Evolutionary conservation across 2,797 vertebrate species (phyloP), one percentile per base, ranked within the genome.

Genomic region (Crypturellus tataupa): DNA sequence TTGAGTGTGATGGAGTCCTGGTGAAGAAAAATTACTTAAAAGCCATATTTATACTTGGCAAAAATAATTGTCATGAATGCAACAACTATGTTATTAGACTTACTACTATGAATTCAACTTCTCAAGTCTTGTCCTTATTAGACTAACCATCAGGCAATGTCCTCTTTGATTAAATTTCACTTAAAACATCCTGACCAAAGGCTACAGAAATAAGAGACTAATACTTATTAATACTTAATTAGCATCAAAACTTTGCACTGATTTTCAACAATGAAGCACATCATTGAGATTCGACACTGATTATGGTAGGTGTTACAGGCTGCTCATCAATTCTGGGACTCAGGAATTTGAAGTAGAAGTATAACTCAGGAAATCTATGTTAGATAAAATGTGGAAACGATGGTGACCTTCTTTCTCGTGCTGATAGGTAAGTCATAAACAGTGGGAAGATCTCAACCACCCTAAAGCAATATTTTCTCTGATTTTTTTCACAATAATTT

Each of bases 251-350:
- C 4, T 35, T 24, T 6, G 33, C 31, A n/a, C 21, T 18, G 10
- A 56, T 42, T 72, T 56, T 56, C 31, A 71, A 29, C 31, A 62
- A 7, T 13, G 9, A 68, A 75, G 8, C 4, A 27, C 37, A 39
- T 39, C 9, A n/a, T 0, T 0, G 10, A 62, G 62, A 56, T 44
- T 68, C 15, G 7, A 37, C 5, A 3, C 19, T 62, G 19, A 44
- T 63, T 68, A 73, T 5, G 3, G 17, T 63, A 64, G 68, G 13
- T 3, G 42, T 13, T 53, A 58, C 23, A 62, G 21, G 12, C 9
- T 51, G n/a, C 17, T 68, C n/a, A 68, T 12, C 16, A 44, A 5
- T 58, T 92, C 17, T 63, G 40, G 12, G 23, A 31, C 60, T 31
- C 1, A 3, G 13, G 14, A 35, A 42, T 46, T 68, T 29, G 27